phyloP scores from a whole-genome alignment of 2,888 invertebrate genomes.

The Eretmocerus hayati region DNA sequence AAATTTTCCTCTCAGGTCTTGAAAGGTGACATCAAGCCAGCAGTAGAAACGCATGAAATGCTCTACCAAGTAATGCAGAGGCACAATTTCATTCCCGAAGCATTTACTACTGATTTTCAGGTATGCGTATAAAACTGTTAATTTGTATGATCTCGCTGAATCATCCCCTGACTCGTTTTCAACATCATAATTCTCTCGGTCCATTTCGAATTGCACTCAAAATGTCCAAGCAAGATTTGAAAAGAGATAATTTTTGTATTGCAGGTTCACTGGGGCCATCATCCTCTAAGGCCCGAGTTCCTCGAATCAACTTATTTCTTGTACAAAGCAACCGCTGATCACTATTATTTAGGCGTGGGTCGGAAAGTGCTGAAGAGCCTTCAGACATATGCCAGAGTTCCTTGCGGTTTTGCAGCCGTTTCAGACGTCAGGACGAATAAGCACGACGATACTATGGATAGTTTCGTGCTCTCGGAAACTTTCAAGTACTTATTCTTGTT shows the following conservation, averaged over 20 bases:
- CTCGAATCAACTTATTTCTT: constrained; percentile 97
- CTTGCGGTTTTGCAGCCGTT: constrained; percentile 96
- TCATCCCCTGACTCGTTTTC: no score
- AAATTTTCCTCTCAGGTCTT: constrained; percentile 53
- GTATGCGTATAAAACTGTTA: constrained; percentile 37
- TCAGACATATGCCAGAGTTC: constrained; percentile 84
- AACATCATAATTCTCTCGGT: no score
- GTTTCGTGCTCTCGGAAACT: constrained; percentile 95
- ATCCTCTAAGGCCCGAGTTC: constrained; percentile 94
- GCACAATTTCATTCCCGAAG: constrained; percentile 97
- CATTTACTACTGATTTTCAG: constrained; percentile 96
- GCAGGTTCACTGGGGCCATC: constrained; percentile 95
- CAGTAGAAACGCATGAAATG: constrained; percentile 99
- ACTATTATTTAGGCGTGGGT: constrained; percentile 90
- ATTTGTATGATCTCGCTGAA: no score
- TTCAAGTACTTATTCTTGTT: constrained; percentile 94
- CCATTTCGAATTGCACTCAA: no score
- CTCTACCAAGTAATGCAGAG: constrained; percentile 95
- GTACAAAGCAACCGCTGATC: constrained; percentile 91
- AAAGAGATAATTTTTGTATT: constrained; percentile 1
- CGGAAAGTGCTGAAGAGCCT: constrained; percentile 80
- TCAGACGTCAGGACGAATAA: constrained; percentile 85
- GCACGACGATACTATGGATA: constrained; percentile 97
- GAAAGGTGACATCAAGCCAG: constrained; percentile 89
- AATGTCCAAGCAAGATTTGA: no score